Conservation (phyloP, 1,140 invertebrate species). For the Diabrotica virgifera region DNA sequence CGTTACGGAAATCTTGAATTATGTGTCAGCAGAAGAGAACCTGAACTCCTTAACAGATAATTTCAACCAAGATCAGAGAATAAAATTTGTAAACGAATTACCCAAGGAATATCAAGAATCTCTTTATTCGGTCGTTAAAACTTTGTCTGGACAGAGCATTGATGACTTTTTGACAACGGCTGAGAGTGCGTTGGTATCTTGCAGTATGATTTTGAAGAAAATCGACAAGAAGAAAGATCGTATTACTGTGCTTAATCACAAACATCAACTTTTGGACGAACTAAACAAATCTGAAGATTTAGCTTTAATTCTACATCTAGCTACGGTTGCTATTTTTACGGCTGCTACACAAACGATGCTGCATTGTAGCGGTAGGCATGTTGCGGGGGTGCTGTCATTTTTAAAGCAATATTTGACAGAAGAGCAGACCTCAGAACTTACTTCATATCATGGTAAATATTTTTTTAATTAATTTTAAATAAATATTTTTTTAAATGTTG, state of each 20-base stretch:
- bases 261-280: conserved; percentile 77
- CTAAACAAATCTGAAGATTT: conserved; percentile 70
- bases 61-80: conserved; percentile 63
- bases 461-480: neutral
- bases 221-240: conserved; percentile 85
- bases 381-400: conserved; percentile 73
- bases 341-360: conserved; percentile 75
- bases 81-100: conserved; percentile 65
- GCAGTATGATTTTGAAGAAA: conserved; percentile 84
- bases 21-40: conserved; percentile 65
- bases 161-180: conserved; percentile 76
- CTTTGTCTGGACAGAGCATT: conserved; percentile 57
- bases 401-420: conserved; percentile 66
- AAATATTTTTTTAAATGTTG: too few relatives aligned
- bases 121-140: conserved; percentile 61
- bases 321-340: conserved; percentile 78
- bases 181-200: conserved; percentile 68
- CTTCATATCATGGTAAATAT: conserved; percentile 71
- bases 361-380: conserved; percentile 88
- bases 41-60: conserved; percentile 54
- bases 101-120: conserved; percentile 63
- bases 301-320: conserved; percentile 80
- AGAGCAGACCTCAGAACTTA: conserved; percentile 61
- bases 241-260: conserved; percentile 69
- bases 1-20: conserved; percentile 72